Base-by-base conservation (phyloP, 2,113 vertebrate species). In the Hippocampus comes region DNA sequence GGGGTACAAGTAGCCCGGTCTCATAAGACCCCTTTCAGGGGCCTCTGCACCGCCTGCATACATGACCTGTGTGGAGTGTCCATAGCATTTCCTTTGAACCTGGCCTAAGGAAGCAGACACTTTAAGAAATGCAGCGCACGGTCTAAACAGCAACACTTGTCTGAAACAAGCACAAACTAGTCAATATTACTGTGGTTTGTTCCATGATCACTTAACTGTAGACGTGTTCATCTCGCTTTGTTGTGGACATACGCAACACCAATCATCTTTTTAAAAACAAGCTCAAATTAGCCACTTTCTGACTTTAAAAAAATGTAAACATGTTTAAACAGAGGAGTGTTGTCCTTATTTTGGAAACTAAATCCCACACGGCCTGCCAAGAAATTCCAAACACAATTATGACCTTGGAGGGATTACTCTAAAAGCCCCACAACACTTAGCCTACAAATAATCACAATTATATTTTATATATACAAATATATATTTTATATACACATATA, bases 31-130 rank as follows among this genome's bases (percentile, higher is more conserved):
- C 80, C 82, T 79, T 87, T 77, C 61, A 79, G 67, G 65, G 84
- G 83, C 89, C 83, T 78, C 83, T 70, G 49, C 57, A 78, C 80
- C 76, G 84, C 87, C 85, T 86, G 82, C 80, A 85, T 82, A 81
- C 74, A 83, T 86, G 77, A 84, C 85, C 83, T 84, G 77, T 81
- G 76, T 73, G 76, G 76, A 87, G 84, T 51, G 84, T 73, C 72
- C 67, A 64, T 42, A 79, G 84, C 75, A 60, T 68, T 75, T 83
- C 73, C 85, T 88, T 81, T 82, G 72, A 87, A 82, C 73, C 73
- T 53, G 65, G 63, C 71, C 23, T 56, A 18, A 67, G 71, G 59
- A 81, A 66, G 64, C 43, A 25, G 77, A 41, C 57, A 78, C 73
- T 78, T 75, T 63, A 71, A 73, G 51, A 51, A 46, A 61, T 55